Conservation (phyloP, 2,888 invertebrate genomes). For the Sipha maydis region DNA sequence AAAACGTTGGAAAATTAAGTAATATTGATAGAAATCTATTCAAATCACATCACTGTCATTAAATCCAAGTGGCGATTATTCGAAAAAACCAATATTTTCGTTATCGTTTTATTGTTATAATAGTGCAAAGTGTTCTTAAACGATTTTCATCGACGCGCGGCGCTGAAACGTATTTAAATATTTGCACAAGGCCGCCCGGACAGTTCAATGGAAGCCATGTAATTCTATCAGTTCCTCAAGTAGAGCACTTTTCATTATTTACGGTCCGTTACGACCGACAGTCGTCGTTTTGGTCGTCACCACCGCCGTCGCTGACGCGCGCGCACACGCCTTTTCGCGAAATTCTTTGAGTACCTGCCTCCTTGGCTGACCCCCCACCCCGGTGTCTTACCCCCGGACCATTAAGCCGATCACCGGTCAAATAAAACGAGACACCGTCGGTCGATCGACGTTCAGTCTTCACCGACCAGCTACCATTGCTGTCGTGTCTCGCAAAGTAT, state of each 20-base stretch:
- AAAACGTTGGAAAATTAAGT: too few species aligned
- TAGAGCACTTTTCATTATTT: conserved; percentile 52
- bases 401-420: neutral
- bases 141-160: neutral
- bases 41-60: too few species aligned
- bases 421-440: conserved; percentile 53
- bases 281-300: neutral
- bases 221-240: conserved; percentile 5
- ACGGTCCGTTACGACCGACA: conserved; percentile 33
- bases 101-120: neutral
- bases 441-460: conserved; percentile 50
- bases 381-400: neutral
- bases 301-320: neutral
- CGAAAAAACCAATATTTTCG: too few species aligned
- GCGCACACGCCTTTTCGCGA: neutral
- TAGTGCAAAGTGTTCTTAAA: neutral
- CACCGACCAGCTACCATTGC: conserved; percentile 10
- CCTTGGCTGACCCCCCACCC: neutral
- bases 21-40: too few species aligned
- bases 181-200: conserved; percentile 23
- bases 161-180: too few species aligned
- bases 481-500: neutral
- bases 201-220: neutral
- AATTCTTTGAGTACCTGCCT: neutral
- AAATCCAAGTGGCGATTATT: too few species aligned